Base-by-base conservation (phyloP, 1,140 invertebrate genomes). In the Drosophila takahashii region DNA sequence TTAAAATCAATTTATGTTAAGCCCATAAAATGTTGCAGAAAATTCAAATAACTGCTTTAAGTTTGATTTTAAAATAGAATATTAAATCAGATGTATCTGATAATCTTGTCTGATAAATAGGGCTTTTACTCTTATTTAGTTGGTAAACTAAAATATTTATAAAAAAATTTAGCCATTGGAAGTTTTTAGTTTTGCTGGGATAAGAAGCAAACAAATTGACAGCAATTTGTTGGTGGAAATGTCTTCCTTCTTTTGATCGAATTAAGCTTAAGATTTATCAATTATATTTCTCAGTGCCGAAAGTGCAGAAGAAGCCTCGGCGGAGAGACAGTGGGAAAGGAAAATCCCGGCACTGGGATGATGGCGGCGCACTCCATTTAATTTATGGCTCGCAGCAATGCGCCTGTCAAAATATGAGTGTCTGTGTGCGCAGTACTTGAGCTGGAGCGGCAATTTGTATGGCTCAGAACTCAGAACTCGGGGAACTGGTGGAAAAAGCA, bases 371-470 rank as follows among this genome's bases (percentile, higher is more conserved):
- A 64, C 74, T 72, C 54, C 73, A 86, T 85, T 81, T 85, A 85
- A 86, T 86, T 85, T 78, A 81, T 86, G 57, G 74, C 75, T 66
- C 51, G 58, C 53, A 81, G 77, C 81, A 73, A 85, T 85, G 77
- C 81, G 61, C 59, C 67, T 64, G 67, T 81, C 77, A 73, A 54
- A 64, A 34, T 51, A 41, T 59, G 53, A 58, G 70, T 52, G 70
- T 45, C 65, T 59, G 54, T 57, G 67, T 73, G 52, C 50, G 56
- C 32, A 69, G 74, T 36, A 77, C 73, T 77, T 51, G 36, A 59
- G 61, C 37, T 45, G 59, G 61, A 41, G 53, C 74, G 42, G 74
- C 74, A 77, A 77, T 77, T 77, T 77, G 74, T 77, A 77, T 44
- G 73, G 62, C 74, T 77, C 74, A 77, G 58, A 61, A 50, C 36